Base-by-base conservation (phyloP, 2,113 vertebrate species). In the Nesospiza acunhae region DNA sequence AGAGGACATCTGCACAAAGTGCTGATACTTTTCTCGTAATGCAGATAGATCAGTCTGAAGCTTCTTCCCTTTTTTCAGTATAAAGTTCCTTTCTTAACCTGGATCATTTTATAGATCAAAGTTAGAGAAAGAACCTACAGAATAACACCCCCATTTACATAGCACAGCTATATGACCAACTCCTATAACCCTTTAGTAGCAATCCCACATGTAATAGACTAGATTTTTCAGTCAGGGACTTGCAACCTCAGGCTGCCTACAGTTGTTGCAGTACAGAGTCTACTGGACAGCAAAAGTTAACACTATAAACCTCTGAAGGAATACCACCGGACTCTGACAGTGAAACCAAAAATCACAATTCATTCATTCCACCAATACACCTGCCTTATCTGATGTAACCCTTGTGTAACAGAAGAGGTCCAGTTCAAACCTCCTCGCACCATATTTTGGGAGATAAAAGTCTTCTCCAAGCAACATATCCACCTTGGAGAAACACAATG, bases 361-460 rank as follows among this genome's bases (percentile, higher is more conserved):
- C 14, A n/a, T 31, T 67, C 73, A 78, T 53, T 42, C 21, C 62
- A 77, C 2, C n/a, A 46, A 60, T 93, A 70, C 13, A 66, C 3
- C 49, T 79, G 41, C 52, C 24, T 35, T 24, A 1, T 26, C n/a
- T 33, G 15, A 62, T 33, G 13, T 12, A 42, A 39, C 23, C 70
- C 31, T 20, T 11, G 35, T 1, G 5, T 31, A 20, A 58, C 12
- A 49, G 15, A 41, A 17, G n/a, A 87, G 13, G 44, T 35, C 16
- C 49, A 64, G 16, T 21, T 44, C 3, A 1, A 7, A 69, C 13
- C 41, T 80, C 28, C 41, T 88, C 47, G 19, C 26, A 47, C 10
- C 39, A 72, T 5, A 21, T 19, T 50, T 33, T 0, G 1, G 16
- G 31, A 67, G 24, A 84, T 3, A 47, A 3, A n/a, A 1, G 13